Conservation (phyloP, 2,113 vertebrate genomes). For the Emydocephalus ijimae region DNA sequence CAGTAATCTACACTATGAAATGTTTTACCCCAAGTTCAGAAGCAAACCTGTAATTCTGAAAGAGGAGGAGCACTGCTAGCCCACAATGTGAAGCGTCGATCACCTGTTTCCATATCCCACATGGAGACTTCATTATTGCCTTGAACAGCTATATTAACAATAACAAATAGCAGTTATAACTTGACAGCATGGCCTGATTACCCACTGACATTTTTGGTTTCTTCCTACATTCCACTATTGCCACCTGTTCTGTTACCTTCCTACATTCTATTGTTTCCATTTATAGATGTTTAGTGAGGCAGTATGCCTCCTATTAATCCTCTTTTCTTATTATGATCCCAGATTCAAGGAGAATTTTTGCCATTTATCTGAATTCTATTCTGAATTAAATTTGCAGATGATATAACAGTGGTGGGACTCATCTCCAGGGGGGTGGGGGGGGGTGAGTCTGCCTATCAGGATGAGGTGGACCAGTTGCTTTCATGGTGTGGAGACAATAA, state of each 20-base stretch:
- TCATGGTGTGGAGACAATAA: too few species aligned
- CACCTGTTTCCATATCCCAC: slow-evolving; percentile 99
- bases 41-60: slow-evolving; percentile 90
- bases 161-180: slow-evolving; percentile 34
- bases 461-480: too few species aligned
- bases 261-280: not conserved
- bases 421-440: too few species aligned
- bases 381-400: too few species aligned
- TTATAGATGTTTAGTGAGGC: not conserved
- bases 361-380: not conserved
- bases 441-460: too few species aligned
- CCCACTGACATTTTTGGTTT: not conserved
- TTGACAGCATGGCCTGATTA: not conserved
- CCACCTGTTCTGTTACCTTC: not conserved
- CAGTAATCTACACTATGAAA: not conserved
- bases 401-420: too few species aligned
- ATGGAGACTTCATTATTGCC: slow-evolving; percentile 98
- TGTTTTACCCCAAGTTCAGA: not conserved
- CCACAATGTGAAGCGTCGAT: slow-evolving; percentile 93
- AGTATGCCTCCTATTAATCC: not conserved
- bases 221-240: not conserved
- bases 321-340: not conserved
- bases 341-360: not conserved
- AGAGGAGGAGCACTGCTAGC: slow-evolving; percentile 92
- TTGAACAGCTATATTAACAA: slow-evolving; percentile 81